A percentile compares a stretch with the other conserved stretches of the same genome.
Evolutionary conservation across 1,140 invertebrate species (phyloP).

Genomic region (Magallana gigas): DNA sequence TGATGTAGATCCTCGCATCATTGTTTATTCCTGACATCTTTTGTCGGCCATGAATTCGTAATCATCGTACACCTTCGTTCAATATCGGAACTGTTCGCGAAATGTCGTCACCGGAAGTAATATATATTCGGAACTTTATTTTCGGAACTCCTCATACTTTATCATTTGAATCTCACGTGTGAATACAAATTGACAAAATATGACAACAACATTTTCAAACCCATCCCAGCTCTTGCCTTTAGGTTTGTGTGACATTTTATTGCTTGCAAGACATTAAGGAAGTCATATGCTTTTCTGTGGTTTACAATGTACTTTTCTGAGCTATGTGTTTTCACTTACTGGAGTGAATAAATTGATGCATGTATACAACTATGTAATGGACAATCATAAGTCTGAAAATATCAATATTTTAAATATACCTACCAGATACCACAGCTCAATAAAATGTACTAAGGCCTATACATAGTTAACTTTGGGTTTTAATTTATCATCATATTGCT

Average conservation of each 20-base stretch:
- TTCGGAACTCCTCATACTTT: conserved; percentile 4
- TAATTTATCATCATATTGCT: too few species aligned
- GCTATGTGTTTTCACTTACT: too few species aligned
- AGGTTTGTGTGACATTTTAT: conserved; percentile 59
- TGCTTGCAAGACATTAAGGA: too few species aligned
- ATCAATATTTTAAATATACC: too few species aligned
- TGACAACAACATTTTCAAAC: conserved; percentile 69
- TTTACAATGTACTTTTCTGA: too few species aligned
- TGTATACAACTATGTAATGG: too few species aligned
- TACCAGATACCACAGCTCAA: too few species aligned
- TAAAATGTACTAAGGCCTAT: too few species aligned
- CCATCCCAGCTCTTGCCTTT: conserved; percentile 74
- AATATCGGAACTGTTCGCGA: conserved; percentile 59
- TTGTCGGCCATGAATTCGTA: conserved; percentile 74
- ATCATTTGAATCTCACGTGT: conserved; percentile 16
- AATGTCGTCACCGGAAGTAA: conserved; percentile 48
- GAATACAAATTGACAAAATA: neutral
- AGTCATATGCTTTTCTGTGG: too few species aligned
- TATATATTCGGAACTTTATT: neutral
- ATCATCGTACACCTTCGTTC: conserved; percentile 58
- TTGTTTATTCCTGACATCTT: conserved; percentile 59
- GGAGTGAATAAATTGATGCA: too few species aligned
- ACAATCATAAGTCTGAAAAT: too few species aligned
- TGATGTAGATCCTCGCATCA: conserved; percentile 65
- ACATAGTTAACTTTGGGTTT: too few species aligned